Evolutionary conservation across 2,113 vertebrate genomes (phyloP), one percentile per base, ranked within the genome.

Genomic region (Ameiurus melas): DNA sequence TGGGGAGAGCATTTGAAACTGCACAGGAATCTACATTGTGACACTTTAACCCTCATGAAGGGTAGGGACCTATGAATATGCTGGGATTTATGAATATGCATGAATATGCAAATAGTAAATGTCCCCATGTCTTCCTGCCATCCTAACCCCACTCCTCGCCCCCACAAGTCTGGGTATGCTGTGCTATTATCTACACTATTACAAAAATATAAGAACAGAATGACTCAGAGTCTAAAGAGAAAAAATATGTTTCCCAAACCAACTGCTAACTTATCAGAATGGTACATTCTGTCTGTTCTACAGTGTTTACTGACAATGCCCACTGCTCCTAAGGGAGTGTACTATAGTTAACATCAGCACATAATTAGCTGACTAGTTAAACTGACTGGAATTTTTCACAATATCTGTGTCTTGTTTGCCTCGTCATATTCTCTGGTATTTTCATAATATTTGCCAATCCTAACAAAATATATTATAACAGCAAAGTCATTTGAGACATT

Each of bases 141-240:
- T 80, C n/a, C 51, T 80, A 80, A 80, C 77, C 77, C 77, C 27
- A 79, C 77, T 53, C 51, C 27, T 79, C 27, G n/a, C 77, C 77
- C 43, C 77, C 77, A 79, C 51, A 55, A 79, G 47, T 25, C 51
- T 77, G 43, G 20, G 12, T 77, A 47, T 0, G 5, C 27, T n/a
- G 27, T 55, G 51, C 77, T 80, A 55, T 80, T 80, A 80, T 55
- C 77, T 80, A 80, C 51, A 80, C 14, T 55, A 55, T 55, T 55
- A 30, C 14, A 79, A 79, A 79, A 79, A 53, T 78, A 78, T 25
- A 78, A 30, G 77, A 79, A 27, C 2, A 53, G 17, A 55, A 80
- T 55, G 51, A 55, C 51, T 80, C 77, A 79, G 14, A 55, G 16
- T 78, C 43, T 78, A 25, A 80, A 80, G 77, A 55, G 77, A 55